Evolutionary conservation across 2,888 invertebrate genomes (phyloP).

Genomic region (Axea sp.): DNA sequence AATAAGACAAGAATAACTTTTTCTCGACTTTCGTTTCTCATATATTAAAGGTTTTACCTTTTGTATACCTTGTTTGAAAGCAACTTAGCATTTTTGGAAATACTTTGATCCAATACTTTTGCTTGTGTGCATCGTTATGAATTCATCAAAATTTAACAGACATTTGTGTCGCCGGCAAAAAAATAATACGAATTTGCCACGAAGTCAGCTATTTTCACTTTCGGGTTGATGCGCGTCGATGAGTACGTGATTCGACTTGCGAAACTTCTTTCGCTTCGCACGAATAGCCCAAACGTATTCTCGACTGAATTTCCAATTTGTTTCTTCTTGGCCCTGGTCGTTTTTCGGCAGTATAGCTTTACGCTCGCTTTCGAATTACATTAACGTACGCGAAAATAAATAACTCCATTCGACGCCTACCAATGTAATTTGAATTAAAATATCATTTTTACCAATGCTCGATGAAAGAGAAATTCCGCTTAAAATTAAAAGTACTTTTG

Average conservation of each 20-base stretch:
- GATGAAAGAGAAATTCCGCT: conserved; percentile 36
- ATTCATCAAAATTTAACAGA: not conserved
- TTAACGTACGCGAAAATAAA: conserved; percentile 38
- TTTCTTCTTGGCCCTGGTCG: conserved; percentile 38
- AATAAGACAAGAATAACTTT: too few relatives aligned
- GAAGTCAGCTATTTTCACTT: conserved; percentile 54
- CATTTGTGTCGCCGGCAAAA: conserved; percentile 22
- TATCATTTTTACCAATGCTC: conserved; percentile 36
- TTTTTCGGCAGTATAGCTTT: conserved; percentile 42
- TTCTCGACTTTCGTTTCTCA: too few relatives aligned
- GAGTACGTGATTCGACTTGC: conserved; percentile 56
- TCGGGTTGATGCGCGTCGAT: conserved; percentile 59
- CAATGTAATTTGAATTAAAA: conserved; percentile 34
- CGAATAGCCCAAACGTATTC: conserved; percentile 20
- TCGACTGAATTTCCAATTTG: conserved; percentile 38
- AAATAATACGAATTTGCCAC: conserved; percentile 37
- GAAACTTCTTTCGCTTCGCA: conserved; percentile 42
- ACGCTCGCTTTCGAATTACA: conserved; percentile 50
- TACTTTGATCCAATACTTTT: too few relatives aligned
- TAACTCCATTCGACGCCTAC: conserved; percentile 32
- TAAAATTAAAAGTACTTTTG: conserved; percentile 27
- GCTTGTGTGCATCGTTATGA: too few relatives aligned
- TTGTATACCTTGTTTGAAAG: too few relatives aligned
- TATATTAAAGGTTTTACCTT: too few relatives aligned
- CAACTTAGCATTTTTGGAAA: too few relatives aligned